A percentile compares a stretch with the other conserved stretches of the same genome.
Evolutionary conservation across 2,797 vertebrate species (phyloP).

Genomic region (Phoxinus dragarum): DNA sequence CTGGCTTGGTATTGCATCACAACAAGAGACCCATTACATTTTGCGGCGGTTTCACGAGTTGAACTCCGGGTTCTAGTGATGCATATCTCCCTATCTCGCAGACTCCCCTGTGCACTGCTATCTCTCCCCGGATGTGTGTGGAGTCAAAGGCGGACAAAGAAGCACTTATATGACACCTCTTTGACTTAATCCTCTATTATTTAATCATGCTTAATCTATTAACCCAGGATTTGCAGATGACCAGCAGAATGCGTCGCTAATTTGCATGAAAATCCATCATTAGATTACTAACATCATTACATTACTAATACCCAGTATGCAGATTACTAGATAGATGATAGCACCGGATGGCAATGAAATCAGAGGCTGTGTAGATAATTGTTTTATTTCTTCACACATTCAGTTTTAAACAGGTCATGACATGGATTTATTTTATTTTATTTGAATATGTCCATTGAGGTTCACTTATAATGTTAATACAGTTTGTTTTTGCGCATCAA

Average conservation of each 20-base stretch:
- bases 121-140: constrained; percentile 32
- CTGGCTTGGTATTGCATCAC: constrained; percentile 37
- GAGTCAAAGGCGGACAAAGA: constrained; percentile 40
- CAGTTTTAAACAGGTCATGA: constrained; percentile 3
- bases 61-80: constrained; percentile 7
- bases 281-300: constrained; percentile 17
- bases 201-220: constrained; percentile 11
- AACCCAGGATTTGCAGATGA: constrained; percentile 21
- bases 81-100: constrained; percentile 17
- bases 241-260: neutral
- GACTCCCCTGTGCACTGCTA: constrained; percentile 5
- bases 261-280: constrained; percentile 41
- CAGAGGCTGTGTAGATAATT: neutral
- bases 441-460: neutral
- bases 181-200: constrained; percentile 23
- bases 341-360: constrained; percentile 28
- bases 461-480: neutral
- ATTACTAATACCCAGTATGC: constrained; percentile 22
- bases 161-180: constrained; percentile 40
- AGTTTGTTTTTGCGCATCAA: neutral
- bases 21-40: constrained; percentile 16
- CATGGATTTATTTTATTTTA: neutral
- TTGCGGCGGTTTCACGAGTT: neutral
- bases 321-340: constrained; percentile 5
- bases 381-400: constrained; percentile 16